Evolutionary conservation across 1,140 invertebrate genomes (phyloP), one percentile per base, ranked within the genome.

Genomic region (Hesperophylax magnus): DNA sequence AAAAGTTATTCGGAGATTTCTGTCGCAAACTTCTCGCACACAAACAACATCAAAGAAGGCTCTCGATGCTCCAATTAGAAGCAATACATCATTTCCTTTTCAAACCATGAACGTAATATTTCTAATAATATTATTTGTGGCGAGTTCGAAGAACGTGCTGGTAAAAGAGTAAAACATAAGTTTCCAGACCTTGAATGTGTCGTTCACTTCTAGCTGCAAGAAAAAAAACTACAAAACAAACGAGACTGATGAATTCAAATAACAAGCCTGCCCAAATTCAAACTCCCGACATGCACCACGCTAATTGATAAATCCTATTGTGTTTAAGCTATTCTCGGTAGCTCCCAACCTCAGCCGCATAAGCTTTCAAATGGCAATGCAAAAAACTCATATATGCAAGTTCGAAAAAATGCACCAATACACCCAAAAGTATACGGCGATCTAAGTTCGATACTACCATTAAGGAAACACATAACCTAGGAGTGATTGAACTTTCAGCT

Each of bases 401-500:
- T 78, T 67, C 63, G 27, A 39, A 83, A 81, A 75, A 81, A 78
- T 78, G 76, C 67, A 81, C 76, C 65, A 52, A 81, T 58, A 81
- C 80, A 81, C 61, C 15, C 8, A 52, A 15, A 53, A 24, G 5
- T 18, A 3, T 22, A 5, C 67, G 78, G 22, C 56, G 56, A 58
- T n/a, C 31, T 17, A 72, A 79, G 75, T 76, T 69, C 60, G 60
- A 77, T 83, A 74, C 24, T 22, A 63, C 79, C 77, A 79, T 83
- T 69, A 79, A 81, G 77, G 79, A 81, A 77, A 60, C 71, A 77
- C 82, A 83, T 83, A 83, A 53, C 79, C 34, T 18, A 54, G 17
- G 77, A 78, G 82, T 83, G 79, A 83, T 80, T 83, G 82, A 83
- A 83, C 82, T 79, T 76, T 69, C 61, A 20, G 47, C 18, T 71